Base-by-base conservation (phyloP, 2,888 invertebrate genomes). In the Meteorus cinctellus region DNA sequence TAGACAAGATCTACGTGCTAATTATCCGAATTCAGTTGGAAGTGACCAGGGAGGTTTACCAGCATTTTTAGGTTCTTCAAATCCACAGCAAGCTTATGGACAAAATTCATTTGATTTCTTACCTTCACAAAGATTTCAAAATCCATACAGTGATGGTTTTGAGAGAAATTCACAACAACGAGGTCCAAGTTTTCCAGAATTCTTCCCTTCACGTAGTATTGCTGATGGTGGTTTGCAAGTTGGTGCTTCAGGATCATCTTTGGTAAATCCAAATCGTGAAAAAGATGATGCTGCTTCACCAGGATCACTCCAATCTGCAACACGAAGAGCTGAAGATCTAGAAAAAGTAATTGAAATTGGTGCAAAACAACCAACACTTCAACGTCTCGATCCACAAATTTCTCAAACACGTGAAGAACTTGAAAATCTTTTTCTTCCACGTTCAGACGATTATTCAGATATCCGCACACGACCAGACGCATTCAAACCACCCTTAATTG, bases 361-460 rank as follows among this genome's bases (percentile, higher is more conserved):
- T 36, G 48, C 55, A 10, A 51, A 10, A 45, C 16, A 27, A 34
- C 29, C 48, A n/a, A 27, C 71, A 2, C 60, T 71, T 31, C 60
- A 72, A n/a, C 59, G 60, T 34, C 77, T 79, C 5, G 65, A 74
- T 76, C 69, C 74, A 59, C 45, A 77, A 10, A 80, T 69, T 65
- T 72, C 78, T 48, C 77, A 75, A 10, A 74, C 74, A 36, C 76
- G 70, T 24, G 62, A 78, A 27, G 76, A 78, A 29, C 75, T 80
- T 31, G 79, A 75, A n/a, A 78, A 77, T 59, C 60, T 82, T 3
- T 77, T 81, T 60, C 74, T 77, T 34, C 81, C 82, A 4, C 73
- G 76, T 27, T 76, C 76, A 27, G 76, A 80, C n/a, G 79, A 81
- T 71, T 80, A 82, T 77, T 79, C 80, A 12, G 82, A 82, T 63